Evolutionary conservation across 2,888 invertebrate genomes (phyloP).

Genomic region (Pteria penguin): DNA sequence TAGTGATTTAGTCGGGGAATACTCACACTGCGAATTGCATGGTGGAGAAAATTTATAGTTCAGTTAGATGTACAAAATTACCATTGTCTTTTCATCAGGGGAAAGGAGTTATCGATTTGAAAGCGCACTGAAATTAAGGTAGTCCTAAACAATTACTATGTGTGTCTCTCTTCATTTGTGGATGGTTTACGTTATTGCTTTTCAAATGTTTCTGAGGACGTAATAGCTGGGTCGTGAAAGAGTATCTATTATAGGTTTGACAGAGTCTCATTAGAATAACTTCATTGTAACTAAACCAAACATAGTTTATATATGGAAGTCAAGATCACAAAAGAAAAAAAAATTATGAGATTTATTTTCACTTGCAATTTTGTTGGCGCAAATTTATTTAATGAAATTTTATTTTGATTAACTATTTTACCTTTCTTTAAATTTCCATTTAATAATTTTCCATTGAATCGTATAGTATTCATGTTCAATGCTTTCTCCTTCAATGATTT

Average conservation of each 20-base stretch:
- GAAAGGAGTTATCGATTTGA: background rate
- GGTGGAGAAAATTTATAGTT: background rate
- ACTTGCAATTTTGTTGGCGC: no score
- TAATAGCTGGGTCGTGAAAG: background rate
- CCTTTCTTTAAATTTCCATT: no score
- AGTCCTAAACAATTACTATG: slow-evolving; percentile 22
- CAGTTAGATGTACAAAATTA: background rate
- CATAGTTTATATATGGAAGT: no score
- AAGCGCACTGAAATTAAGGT: slow-evolving; percentile 8
- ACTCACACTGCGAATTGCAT: background rate
- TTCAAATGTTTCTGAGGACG: background rate
- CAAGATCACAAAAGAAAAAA: no score
- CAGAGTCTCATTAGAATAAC: no score
- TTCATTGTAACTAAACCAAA: no score
- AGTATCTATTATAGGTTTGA: background rate
- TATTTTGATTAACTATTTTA: no score
- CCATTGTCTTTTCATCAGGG: background rate
- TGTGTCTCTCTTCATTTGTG: slow-evolving; percentile 23
- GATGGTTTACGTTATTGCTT: background rate
- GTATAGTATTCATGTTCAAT: no score
- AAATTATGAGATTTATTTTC: no score
- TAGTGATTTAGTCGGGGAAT: background rate
- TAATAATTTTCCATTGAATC: no score
- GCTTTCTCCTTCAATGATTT: no score
- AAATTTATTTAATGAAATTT: no score